Base-by-base conservation (phyloP, 2,888 invertebrate genomes). In the Rhagonycha lutea region DNA sequence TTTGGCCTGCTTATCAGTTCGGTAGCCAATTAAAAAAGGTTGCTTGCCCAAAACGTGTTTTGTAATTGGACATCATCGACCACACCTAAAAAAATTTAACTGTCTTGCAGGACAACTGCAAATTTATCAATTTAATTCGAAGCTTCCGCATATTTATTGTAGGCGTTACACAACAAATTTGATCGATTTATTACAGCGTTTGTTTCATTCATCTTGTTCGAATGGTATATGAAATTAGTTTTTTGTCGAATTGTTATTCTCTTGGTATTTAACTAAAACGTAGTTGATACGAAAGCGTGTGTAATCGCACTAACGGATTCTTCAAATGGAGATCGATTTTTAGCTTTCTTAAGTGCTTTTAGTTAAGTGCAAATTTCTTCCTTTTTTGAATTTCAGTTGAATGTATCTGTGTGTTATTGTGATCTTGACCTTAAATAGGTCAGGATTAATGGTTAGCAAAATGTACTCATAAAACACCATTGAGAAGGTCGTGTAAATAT, bases 281-380 rank as follows among this genome's bases (percentile, higher is more conserved):
- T 47, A 47, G 47, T 47, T n/a, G 47, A n/a, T 7, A 12, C n/a
- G n/a, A 47, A n/a, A 47, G 47, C 47, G 47, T 47, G 47, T n/a
- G 7, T 8, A 47, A 47, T 47, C 47, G 47, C n/a, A n/a, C 47
- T 47, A n/a, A 47, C 47, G 47, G n/a, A 47, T 47, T 47, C n/a
- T 47, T 47, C 47, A n/a, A n/a, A 47, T n/a, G n/a, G 47, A 47
- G 23, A 12, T 65, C 69, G 47, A 63, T 69, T 73, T 73, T 68
- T 68, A 73, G 69, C 28, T 14, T 65, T 63, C 14, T 29, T 68
- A 61, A 72, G 68, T 72, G 61, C 67, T 67, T 32, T 69, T 26
- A 63, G 47, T 47, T 73, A 69, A 73, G 73, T 73, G 69, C 69
- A 69, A 18, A 68, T 24, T 65, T 67, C 72, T 68, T 72, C 62